Base-by-base conservation (phyloP, 2,888 invertebrate genomes). In the Pterobdella sp. region DNA sequence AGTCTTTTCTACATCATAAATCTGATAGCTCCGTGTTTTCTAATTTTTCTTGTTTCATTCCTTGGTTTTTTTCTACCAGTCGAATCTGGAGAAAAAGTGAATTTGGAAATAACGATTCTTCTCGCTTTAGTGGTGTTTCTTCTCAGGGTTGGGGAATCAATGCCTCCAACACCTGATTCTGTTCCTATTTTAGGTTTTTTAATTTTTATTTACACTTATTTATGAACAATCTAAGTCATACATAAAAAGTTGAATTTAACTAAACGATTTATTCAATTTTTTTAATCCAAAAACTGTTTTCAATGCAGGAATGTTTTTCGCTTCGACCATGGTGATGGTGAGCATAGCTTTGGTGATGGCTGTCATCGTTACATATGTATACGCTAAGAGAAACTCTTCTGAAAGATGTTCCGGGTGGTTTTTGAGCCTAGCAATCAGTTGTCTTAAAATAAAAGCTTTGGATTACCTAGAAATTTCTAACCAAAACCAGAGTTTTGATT, bases 1-100 rank as follows among this genome's bases (percentile, higher is more conserved):
- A 76, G 76, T 32, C 76, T 80, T 52, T 80, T 79, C 75, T 79
- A 80, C 76, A 77, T 79, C 73, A 75, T 79, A 75, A 79, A 79
- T 64, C 76, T 79, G 49, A 80, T 80, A 26, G 76, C 78, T 35
- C 79, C 79, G 18, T 80, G 79, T 68, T 77, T 80, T 72, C 78
- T 79, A 74, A 79, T 79, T 72, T 80, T 77, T 74, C 74, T 79
- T 66, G 77, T 80, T 72, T 75, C 78, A 7, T 80, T 80, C 74
- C 76, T 80, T 4, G 79, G 79, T 3, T 79, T 80, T 74, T 79
- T 80, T 73, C 76, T 79, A 42, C 79, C 79, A 1, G 78, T 79
- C 14, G 79, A 79, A 73, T 75, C 75, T 1, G 79, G 79, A 1
- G 79, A 79, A 73, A 79, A 79, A 72, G 79, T 79, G n/a, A 79